phyloP scores from a whole-genome alignment of 2,113 vertebrate genomes.

The Coregonus clupeaformis region DNA sequence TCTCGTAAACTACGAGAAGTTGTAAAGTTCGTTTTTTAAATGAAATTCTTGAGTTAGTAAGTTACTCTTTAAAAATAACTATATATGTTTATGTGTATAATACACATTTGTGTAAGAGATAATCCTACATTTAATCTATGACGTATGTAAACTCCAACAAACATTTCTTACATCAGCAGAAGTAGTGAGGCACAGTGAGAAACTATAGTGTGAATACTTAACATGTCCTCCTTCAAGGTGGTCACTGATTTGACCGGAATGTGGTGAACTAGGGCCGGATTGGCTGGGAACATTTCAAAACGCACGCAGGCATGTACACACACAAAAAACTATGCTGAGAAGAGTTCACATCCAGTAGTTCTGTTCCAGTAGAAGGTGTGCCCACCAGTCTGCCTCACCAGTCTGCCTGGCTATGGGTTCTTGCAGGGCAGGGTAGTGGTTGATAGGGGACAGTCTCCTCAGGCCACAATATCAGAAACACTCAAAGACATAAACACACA shows the following conservation, averaged over 20 bases:
- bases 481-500: no score
- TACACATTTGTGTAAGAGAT: not conserved
- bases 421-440: no score
- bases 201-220: not conserved
- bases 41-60: no score
- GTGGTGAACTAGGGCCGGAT: not conserved
- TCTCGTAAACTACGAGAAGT: no score
- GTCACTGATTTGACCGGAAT: not conserved
- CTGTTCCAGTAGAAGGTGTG: conserved; percentile 12
- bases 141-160: not conserved
- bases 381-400: no score
- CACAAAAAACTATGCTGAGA: not conserved
- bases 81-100: not conserved
- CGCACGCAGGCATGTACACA: not conserved
- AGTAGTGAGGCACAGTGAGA: not conserved
- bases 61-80: not conserved
- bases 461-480: no score
- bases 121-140: not conserved
- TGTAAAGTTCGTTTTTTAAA: no score
- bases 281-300: no score
- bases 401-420: no score
- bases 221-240: not conserved
- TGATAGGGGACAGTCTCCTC: no score
- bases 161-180: not conserved
- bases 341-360: not conserved